A percentile compares a stretch with the other conserved stretches of the same genome.
These are phyloP conservation scores for Chionodraco myersi DNA, from an alignment of 2,113 vertebrate species.

Conservation along the genomic window DNA sequence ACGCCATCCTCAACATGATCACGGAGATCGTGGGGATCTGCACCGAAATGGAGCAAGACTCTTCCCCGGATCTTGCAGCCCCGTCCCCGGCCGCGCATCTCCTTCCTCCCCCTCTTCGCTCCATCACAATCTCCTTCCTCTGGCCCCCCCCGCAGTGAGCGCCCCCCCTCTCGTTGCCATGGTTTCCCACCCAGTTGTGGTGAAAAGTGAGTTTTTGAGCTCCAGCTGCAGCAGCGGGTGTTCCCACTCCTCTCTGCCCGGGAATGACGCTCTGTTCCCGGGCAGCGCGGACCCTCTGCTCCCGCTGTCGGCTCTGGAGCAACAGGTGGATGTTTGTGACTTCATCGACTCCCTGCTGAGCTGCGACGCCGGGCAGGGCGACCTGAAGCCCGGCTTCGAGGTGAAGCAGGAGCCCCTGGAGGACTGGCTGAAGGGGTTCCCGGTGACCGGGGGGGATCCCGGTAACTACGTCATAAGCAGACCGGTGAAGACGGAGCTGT, in stretches of 20 bases:
- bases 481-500: conserved; percentile 55
- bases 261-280: conserved; percentile 58
- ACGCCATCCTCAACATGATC: conserved; percentile 95
- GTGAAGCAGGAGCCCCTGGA: conserved; percentile 82
- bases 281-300: conserved; percentile 61
- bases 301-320: conserved; percentile 66
- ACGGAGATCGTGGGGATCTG: conserved; percentile 95
- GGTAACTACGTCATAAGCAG: conserved; percentile 66
- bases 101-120: conserved; percentile 54
- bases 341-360: conserved; percentile 78
- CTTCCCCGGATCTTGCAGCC: conserved; percentile 67
- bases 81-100: conserved; percentile 64
- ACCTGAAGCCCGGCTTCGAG: conserved; percentile 47
- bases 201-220: conserved; percentile 84
- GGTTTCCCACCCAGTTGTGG: conserved; percentile 52
- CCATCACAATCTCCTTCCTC: neutral
- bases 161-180: conserved; percentile 51
- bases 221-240: conserved; percentile 83
- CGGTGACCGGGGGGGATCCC: conserved; percentile 55
- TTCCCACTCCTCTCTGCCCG: conserved; percentile 71
- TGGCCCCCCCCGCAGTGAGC: conserved; percentile 51
- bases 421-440: conserved; percentile 62
- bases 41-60: conserved; percentile 81
- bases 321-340: conserved; percentile 77
- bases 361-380: conserved; percentile 57